These are phyloP conservation scores for Halcyon smyrnensis DNA, from an alignment of 2,797 vertebrate genomes.

Conservation along the genomic window DNA sequence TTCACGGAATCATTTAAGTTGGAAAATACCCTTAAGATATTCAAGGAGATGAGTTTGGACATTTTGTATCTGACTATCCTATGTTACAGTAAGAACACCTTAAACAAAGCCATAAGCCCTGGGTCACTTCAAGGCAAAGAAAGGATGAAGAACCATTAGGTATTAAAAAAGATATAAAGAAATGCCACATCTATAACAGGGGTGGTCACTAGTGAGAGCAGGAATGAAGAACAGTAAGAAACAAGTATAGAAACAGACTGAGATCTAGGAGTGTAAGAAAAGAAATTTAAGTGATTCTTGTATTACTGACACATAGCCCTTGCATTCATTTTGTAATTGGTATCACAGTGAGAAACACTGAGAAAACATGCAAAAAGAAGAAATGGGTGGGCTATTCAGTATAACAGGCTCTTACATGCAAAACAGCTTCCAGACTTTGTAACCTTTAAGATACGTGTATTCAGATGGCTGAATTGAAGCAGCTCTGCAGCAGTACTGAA, in stretches of 20 bases:
- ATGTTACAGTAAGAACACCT: not conserved
- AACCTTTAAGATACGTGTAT: not conserved
- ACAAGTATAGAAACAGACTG: not conserved
- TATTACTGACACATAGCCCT: not conserved
- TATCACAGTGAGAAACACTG: not conserved
- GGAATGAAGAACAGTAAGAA: not conserved
- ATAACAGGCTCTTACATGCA: not conserved
- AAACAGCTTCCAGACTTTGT: not conserved
- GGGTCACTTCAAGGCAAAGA: not conserved
- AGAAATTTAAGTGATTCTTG: not conserved
- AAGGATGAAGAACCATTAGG: not conserved
- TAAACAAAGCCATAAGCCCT: not conserved
- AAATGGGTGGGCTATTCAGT: not conserved
- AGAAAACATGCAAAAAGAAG: not conserved
- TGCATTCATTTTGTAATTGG: not conserved
- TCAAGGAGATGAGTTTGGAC: not conserved
- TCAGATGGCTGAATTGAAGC: not conserved
- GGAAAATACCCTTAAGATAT: no score
- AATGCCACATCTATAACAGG: not conserved
- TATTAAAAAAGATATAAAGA: not conserved
- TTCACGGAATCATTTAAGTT: not conserved
- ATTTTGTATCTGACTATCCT: not conserved
- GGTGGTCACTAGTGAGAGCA: not conserved
- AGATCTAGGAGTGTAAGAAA: not conserved
- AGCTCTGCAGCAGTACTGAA: not conserved